phyloP scores from a whole-genome alignment of 2,113 vertebrate species.

The Pelodiscus sinensis region DNA sequence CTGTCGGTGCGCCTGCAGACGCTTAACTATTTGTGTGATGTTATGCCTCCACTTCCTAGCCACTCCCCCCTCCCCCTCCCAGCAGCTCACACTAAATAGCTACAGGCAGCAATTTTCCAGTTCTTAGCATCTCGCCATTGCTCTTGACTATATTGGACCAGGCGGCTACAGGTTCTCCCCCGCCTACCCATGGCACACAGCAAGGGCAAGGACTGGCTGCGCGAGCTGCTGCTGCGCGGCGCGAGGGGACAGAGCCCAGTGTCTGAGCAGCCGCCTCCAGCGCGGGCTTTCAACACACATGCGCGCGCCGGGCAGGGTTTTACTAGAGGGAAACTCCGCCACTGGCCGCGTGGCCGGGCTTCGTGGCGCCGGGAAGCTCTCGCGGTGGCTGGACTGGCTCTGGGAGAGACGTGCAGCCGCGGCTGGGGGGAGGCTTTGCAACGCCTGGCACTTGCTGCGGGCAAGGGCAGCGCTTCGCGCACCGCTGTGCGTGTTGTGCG shows the following conservation, averaged over 20 bases:
- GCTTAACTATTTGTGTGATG: neutral
- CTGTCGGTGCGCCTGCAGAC: neutral
- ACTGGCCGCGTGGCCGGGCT: conserved; percentile 22
- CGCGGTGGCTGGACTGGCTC: no score
- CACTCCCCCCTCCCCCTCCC: no score
- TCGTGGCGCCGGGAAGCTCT: no score
- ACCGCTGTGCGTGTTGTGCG: neutral
- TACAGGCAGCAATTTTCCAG: neutral
- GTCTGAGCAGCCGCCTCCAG: neutral
- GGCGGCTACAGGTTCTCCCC: no score
- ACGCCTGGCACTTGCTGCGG: neutral
- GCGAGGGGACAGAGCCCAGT: neutral
- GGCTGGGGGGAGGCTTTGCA: neutral
- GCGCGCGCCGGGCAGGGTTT: conserved; percentile 26
- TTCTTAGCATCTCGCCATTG: neutral
- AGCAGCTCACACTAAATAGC: no score
- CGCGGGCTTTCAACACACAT: neutral
- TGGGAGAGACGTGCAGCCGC: conserved; percentile 14
- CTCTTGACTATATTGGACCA: accelerated
- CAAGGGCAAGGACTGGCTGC: no score
- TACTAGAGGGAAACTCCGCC: conserved; percentile 30
- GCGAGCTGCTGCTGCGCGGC: no score
- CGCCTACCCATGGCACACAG: no score
- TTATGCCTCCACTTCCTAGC: neutral
- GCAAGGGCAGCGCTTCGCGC: neutral